These are phyloP conservation scores for Falco peregrinus DNA, from an alignment of 2,797 vertebrate species.

Conservation along the genomic window DNA sequence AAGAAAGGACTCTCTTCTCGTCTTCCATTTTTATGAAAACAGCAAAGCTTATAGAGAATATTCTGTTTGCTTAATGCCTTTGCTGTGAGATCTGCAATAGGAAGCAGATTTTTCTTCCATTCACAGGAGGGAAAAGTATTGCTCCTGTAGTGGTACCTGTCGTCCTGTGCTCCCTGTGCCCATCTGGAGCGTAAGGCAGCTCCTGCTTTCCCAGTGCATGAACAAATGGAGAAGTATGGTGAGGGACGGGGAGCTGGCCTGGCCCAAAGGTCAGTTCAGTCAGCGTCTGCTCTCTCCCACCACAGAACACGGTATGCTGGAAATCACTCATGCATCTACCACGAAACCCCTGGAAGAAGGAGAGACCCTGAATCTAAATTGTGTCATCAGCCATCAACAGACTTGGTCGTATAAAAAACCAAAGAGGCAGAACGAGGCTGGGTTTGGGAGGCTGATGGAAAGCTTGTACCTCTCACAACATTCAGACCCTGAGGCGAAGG, in stretches of 20 bases:
- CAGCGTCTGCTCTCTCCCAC: not conserved
- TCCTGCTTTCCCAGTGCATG: not conserved
- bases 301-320: not conserved
- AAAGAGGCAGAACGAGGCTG: not conserved
- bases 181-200: not conserved
- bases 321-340: not conserved
- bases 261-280: not conserved
- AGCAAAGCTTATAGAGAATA: not conserved
- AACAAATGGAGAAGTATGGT: not conserved
- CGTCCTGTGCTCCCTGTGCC: not conserved
- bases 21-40: not conserved
- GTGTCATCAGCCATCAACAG: not conserved
- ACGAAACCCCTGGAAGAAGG: not conserved
- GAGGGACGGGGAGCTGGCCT: not conserved
- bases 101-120: not conserved
- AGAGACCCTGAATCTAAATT: not conserved
- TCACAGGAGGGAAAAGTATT: not conserved
- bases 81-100: not conserved
- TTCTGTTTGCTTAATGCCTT: not conserved
- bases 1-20: not conserved
- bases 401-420: not conserved
- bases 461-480: not conserved
- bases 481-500: not conserved
- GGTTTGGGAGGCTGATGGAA: slow-evolving; percentile 12
- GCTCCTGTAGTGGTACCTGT: not conserved